Evolutionary conservation across 1,140 invertebrate species (phyloP).

Genomic region (Choristoneura fumiferana): DNA sequence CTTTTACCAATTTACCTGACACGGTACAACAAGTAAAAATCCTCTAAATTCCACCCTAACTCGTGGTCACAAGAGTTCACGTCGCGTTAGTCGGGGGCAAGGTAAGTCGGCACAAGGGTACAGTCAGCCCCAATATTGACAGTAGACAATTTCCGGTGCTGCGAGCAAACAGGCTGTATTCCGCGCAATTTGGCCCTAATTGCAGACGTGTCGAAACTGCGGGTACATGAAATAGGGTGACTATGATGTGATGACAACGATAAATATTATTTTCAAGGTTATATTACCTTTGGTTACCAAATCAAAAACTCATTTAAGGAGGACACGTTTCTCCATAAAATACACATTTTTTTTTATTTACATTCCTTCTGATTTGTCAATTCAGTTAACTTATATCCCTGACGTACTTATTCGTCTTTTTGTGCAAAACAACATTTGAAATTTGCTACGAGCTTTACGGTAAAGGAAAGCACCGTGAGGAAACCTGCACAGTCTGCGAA

Average conservation of each 20-base stretch:
- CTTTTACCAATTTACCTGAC: background rate
- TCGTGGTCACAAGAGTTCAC: constrained; percentile 1
- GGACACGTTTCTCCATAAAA: too few relatives aligned
- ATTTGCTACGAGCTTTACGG: too few relatives aligned
- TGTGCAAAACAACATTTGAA: too few relatives aligned
- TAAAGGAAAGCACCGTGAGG: too few relatives aligned
- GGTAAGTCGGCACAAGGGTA: background rate
- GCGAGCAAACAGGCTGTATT: constrained; percentile 37
- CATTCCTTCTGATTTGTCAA: too few relatives aligned
- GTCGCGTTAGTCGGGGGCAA: background rate
- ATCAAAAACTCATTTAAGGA: too few relatives aligned
- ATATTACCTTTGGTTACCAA: too few relatives aligned
- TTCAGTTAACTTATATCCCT: too few relatives aligned
- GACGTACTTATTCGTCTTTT: too few relatives aligned
- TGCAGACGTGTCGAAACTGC: constrained; percentile 27
- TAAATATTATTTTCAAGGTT: too few relatives aligned
- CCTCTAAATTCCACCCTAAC: background rate
- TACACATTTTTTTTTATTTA: too few relatives aligned
- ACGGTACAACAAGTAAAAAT: background rate
- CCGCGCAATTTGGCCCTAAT: constrained; percentile 55
- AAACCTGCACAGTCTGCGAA: too few relatives aligned
- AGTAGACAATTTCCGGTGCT: constrained; percentile 57
- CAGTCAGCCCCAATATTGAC: constrained; percentile 45
- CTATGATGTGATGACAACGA: background rate
- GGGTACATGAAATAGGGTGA: constrained; percentile 19